Conservation (phyloP, 2,888 invertebrate genomes). For the Apodemia duryi region DNA sequence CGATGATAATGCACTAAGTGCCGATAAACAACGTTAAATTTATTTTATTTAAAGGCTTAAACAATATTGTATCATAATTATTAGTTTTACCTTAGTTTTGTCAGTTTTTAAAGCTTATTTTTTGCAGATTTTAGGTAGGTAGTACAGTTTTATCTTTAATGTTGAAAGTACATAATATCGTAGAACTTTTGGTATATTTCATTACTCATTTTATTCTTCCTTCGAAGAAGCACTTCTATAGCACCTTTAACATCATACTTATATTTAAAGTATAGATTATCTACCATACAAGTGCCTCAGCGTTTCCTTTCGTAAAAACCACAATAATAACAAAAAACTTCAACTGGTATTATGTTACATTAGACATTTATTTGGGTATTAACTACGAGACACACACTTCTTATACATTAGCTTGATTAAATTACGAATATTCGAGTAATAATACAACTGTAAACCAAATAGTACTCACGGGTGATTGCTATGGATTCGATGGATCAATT, state of each 20-base stretch:
- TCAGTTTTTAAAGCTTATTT: too few relatives aligned
- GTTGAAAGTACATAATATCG: too few relatives aligned
- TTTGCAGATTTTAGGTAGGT: too few relatives aligned
- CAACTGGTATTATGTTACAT: not conserved
- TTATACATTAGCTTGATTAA: not conserved
- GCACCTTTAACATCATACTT: not conserved
- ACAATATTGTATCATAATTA: too few relatives aligned
- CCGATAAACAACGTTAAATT: too few relatives aligned
- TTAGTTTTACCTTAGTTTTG: too few relatives aligned
- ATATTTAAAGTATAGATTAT: not conserved
- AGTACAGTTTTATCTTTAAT: too few relatives aligned
- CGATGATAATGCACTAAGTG: too few relatives aligned
- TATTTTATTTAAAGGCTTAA: too few relatives aligned
- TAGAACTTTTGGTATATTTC: too few relatives aligned
- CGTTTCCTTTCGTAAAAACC: not conserved
- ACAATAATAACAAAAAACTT: not conserved
- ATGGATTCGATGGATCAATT: slow-evolving; percentile 63
- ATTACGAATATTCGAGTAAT: not conserved
- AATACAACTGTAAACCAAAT: slow-evolving; percentile 12
- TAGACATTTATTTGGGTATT: not conserved
- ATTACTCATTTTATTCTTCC: too few relatives aligned
- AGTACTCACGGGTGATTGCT: slow-evolving; percentile 73
- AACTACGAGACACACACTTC: not conserved
- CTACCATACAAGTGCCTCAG: slow-evolving; percentile 4
- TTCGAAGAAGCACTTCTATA: not conserved